These are phyloP conservation scores for Idaea dimidiata DNA, from an alignment of 2,888 invertebrate genomes.

Conservation along the genomic window DNA sequence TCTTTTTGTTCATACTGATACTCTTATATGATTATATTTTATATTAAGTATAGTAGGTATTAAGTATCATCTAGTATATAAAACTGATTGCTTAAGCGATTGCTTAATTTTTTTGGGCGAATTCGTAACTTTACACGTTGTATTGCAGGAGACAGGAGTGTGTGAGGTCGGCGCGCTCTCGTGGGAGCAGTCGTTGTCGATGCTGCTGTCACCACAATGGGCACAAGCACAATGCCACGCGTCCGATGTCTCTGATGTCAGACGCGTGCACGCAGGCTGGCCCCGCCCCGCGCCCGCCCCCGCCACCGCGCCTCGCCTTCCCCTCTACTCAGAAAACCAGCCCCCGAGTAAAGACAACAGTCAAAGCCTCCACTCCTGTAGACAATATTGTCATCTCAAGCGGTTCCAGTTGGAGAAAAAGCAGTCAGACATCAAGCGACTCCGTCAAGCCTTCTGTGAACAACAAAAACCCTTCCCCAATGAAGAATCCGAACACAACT, in stretches of 20 bases:
- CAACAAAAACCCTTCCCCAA: neutral
- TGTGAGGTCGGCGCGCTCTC: neutral
- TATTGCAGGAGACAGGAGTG: too few species aligned
- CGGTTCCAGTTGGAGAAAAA: neutral
- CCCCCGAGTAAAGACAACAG: neutral
- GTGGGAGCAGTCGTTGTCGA: neutral
- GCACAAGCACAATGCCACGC: neutral
- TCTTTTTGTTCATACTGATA: too few species aligned
- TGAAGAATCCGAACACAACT: neutral
- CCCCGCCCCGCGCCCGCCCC: neutral
- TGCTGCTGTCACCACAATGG: neutral
- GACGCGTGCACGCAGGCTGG: neutral
- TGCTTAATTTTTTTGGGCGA: too few species aligned
- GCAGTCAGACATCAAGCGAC: neutral
- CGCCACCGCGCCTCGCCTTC: neutral
- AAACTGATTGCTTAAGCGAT: too few species aligned
- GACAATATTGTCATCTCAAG: neutral
- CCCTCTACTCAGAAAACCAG: neutral
- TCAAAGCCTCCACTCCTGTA: neutral
- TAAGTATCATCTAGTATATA: too few species aligned
- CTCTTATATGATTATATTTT: too few species aligned
- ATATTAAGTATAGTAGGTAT: too few species aligned
- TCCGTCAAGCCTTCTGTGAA: neutral
- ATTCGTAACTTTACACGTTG: too few species aligned
- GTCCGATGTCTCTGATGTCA: neutral